phyloP scores from a whole-genome alignment of 2,797 vertebrate species.

The Danio aesculapii region DNA sequence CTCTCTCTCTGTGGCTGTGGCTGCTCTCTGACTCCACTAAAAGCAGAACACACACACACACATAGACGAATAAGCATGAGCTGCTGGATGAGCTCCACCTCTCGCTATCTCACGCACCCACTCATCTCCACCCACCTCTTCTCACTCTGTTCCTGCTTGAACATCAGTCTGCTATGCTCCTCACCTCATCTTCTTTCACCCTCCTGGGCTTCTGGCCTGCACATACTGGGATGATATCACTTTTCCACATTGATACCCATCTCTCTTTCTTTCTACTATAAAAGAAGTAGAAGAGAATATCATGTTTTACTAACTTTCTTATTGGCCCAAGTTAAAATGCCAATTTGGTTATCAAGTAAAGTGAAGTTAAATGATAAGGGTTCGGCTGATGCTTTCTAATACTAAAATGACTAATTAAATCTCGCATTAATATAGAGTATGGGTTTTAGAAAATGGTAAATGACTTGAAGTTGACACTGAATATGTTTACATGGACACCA shows the following conservation, averaged over 20 bases:
- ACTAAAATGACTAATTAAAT: background rate
- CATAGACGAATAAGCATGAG: constrained; percentile 47
- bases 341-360: background rate
- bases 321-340: background rate
- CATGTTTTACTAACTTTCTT: background rate
- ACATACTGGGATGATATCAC: too few relatives aligned
- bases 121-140: constrained; percentile 51
- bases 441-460: background rate
- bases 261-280: too few relatives aligned
- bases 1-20: too few relatives aligned
- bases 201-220: constrained; percentile 68
- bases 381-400: background rate
- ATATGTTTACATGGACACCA: too few relatives aligned
- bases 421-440: background rate
- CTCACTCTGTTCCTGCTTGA: constrained; percentile 36
- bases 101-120: constrained; percentile 46
- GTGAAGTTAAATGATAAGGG: background rate
- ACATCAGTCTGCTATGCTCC: constrained; percentile 24
- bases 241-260: too few relatives aligned
- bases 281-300: background rate
- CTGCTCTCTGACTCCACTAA: too few relatives aligned
- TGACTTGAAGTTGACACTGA: too few relatives aligned
- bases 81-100: constrained; percentile 51
- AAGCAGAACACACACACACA: constrained; percentile 56
- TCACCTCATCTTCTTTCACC: constrained; percentile 51